Evolutionary conservation across 2,113 vertebrate species (phyloP).

Genomic region (Morone saxatilis): DNA sequence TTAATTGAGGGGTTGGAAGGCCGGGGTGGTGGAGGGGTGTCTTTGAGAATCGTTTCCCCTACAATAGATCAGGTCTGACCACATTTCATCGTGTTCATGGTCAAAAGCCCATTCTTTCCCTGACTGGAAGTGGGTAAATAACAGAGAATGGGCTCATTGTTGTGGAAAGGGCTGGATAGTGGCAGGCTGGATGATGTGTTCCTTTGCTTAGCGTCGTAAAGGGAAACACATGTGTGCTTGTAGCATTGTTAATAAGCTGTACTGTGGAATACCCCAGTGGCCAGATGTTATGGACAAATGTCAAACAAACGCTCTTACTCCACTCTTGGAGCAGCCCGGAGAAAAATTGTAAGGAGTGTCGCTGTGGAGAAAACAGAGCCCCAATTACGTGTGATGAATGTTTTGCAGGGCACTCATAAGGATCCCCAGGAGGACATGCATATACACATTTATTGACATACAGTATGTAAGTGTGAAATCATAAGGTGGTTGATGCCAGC

Average conservation of each 20-base stretch:
- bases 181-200: conserved; percentile 84
- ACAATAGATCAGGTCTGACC: conserved; percentile 81
- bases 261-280: conserved; percentile 77
- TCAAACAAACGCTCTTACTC: conserved; percentile 84
- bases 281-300: conserved; percentile 87
- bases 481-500: conserved; percentile 37
- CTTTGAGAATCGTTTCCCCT: conserved; percentile 63
- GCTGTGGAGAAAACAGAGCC: conserved; percentile 65
- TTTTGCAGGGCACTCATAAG: conserved; percentile 54
- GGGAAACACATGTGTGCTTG: conserved; percentile 87
- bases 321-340: conserved; percentile 66
- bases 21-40: conserved; percentile 12
- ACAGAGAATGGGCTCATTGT: conserved; percentile 85
- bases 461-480: conserved; percentile 51
- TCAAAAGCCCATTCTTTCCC: conserved; percentile 78
- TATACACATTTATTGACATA: conserved; percentile 34
- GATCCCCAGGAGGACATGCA: conserved; percentile 46
- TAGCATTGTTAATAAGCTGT: conserved; percentile 86
- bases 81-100: conserved; percentile 76
- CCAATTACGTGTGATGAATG: conserved; percentile 71
- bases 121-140: conserved; percentile 79
- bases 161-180: conserved; percentile 81
- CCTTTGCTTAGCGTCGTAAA: conserved; percentile 79
- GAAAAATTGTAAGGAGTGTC: conserved; percentile 65
- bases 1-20: conserved; percentile 57